Evolutionary conservation across 2,797 vertebrate genomes (phyloP).

Genomic region (Gymnopithys bicolor): DNA sequence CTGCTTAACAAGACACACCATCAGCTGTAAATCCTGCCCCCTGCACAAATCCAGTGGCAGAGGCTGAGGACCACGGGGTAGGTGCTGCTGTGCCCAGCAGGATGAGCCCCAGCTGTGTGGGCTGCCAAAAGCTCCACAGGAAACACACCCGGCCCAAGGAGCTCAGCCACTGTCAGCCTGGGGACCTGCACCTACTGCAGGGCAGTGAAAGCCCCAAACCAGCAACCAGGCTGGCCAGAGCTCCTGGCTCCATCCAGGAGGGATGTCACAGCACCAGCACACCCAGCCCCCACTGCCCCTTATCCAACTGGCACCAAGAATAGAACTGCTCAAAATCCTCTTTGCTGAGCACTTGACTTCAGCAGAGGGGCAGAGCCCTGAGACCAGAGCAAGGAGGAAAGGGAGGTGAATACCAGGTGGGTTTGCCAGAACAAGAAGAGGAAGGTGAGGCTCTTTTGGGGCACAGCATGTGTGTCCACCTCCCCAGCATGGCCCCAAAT

Average conservation of each 20-base stretch:
- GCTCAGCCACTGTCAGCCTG: background rate
- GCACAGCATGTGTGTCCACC: too few species aligned
- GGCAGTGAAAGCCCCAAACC: background rate
- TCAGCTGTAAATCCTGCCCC: background rate
- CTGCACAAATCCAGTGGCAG: background rate
- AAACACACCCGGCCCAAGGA: background rate
- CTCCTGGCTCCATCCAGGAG: accelerated
- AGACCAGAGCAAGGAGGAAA: accelerated
- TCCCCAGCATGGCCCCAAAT: too few species aligned
- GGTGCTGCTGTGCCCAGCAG: background rate
- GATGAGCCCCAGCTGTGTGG: accelerated
- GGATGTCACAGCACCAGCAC: background rate
- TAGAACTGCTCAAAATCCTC: constrained; percentile 11
- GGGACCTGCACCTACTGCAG: accelerated
- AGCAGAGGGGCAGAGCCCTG: background rate
- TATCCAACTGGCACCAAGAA: background rate
- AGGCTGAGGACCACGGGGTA: background rate
- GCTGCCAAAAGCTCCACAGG: background rate
- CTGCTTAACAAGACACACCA: background rate
- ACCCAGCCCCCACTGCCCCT: accelerated
- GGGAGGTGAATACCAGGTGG: background rate
- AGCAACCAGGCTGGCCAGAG: background rate
- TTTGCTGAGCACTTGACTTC: background rate
- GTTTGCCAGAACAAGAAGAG: background rate
- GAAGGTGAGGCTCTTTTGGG: background rate